Evolutionary conservation across 2,113 vertebrate genomes (phyloP), one percentile per base, ranked within the genome.

Genomic region (Leptosomus discolor): DNA sequence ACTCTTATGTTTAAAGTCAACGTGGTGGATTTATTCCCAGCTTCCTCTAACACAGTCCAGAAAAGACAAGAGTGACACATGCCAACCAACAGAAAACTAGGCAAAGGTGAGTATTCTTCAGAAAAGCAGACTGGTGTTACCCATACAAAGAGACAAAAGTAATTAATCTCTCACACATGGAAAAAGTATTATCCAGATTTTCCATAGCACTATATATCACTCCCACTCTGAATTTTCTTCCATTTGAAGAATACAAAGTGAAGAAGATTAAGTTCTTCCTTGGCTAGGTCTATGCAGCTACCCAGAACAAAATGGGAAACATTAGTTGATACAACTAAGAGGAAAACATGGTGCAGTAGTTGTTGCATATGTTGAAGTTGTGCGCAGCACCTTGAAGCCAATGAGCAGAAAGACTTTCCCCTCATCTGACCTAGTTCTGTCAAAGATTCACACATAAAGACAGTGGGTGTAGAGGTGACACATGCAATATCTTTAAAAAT

Each of bases 341-440:
- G 34, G 36, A 60, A 48, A 88, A 65, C 3, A 7, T 2, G 15
- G 36, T 41, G 53, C 74, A 51, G 26, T 29, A 43, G 21, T 54
- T 92, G 32, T 48, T 64, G 32, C 13, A 3, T 41, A n/a, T 60
- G 6, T 2, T 88, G 67, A 85, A 85, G 53, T 71, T 0, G 1
- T 23, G 57, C 16, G 56, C 70, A 83, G 63, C 24, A 45, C 74
- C 48, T 1, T n/a, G 32, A 95, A 88, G 71, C 23, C 69, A 83
- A 48, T 6, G 8, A 90, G 71, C 63, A 97, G 58, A 73, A 79
- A 93, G 82, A 67, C 23, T 22, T 92, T 93, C 85, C 90, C 88
- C 88, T 85, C 61, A 83, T 83, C 82, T 92, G 96, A 96, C 60
- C 95, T 67, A 96, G 78, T 95, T 97, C 94, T 94, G 95, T 97